Conservation (phyloP, 1,140 invertebrate species). For the Listronotus oregonensis region DNA sequence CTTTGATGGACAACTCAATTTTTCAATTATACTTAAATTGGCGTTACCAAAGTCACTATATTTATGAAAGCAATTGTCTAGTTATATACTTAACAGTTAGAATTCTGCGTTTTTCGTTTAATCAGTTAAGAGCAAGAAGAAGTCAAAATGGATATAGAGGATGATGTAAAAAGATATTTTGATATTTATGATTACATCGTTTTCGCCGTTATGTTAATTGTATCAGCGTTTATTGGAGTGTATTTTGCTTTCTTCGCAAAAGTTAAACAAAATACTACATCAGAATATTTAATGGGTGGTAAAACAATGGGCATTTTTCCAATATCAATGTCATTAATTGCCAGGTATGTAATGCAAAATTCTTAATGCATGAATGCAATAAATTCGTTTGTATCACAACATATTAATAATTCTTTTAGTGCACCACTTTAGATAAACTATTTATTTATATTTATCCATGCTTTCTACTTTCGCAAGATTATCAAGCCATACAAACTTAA, state of each 20-base stretch:
- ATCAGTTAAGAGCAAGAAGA: neutral
- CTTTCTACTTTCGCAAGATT: no score
- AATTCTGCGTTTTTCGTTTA: conserved; percentile 20
- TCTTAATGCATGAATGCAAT: neutral
- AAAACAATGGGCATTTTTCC: conserved; percentile 80
- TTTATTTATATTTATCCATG: no score
- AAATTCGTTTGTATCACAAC: no score
- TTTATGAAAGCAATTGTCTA: conserved; percentile 38
- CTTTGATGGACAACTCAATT: conserved; percentile 38
- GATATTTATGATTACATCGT: conserved; percentile 67
- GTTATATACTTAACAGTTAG: conserved; percentile 17
- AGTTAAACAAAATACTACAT: conserved; percentile 73
- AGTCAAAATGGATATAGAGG: conserved; percentile 34
- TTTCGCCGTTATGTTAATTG: conserved; percentile 68
- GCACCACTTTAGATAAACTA: no score
- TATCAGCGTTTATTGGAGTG: conserved; percentile 76
- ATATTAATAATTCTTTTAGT: no score
- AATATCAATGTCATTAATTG: conserved; percentile 78
- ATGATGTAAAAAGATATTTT: conserved; percentile 45
- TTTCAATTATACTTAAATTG: conserved; percentile 50
- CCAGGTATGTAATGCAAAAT: conserved; percentile 63
- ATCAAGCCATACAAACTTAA: no score
- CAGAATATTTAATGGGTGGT: conserved; percentile 82
- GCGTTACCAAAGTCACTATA: conserved; percentile 35
- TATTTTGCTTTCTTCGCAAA: conserved; percentile 80